Conservation (phyloP, 2,888 invertebrate genomes). For the Leucophenga maculata region DNA sequence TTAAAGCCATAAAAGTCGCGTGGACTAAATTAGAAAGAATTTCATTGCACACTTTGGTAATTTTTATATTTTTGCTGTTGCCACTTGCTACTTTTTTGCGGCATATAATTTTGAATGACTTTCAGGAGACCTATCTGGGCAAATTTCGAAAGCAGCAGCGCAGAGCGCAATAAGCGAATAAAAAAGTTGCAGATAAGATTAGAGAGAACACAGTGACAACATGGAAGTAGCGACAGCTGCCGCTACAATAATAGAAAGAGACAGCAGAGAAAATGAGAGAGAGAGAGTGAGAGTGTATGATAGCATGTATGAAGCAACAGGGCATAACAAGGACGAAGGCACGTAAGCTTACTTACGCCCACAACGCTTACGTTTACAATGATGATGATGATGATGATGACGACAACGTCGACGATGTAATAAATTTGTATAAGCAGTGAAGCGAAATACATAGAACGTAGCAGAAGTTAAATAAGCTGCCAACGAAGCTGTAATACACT, state of each 20-base stretch:
- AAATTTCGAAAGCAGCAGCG: slow-evolving; percentile 29
- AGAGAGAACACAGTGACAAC: slow-evolving; percentile 55
- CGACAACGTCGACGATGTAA: not conserved
- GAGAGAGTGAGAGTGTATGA: not conserved
- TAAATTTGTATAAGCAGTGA: slow-evolving; percentile 13
- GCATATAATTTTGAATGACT: slow-evolving; percentile 64
- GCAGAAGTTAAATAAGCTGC: too few species aligned
- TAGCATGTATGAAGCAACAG: not conserved
- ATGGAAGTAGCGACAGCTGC: slow-evolving; percentile 43
- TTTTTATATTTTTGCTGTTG: slow-evolving; percentile 24
- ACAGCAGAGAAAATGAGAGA: slow-evolving; percentile 40
- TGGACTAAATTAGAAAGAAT: slow-evolving; percentile 61
- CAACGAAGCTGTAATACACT: too few species aligned
- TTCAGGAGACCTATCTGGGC: slow-evolving; percentile 53
- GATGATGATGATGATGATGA: not conserved
- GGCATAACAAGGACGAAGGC: not conserved
- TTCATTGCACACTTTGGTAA: too few species aligned
- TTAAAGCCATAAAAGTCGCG: slow-evolving; percentile 66
- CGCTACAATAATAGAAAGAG: slow-evolving; percentile 25
- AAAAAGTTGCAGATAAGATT: slow-evolving; percentile 59
- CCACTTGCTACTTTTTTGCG: slow-evolving; percentile 9
- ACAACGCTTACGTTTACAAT: not conserved
- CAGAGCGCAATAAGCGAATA: slow-evolving; percentile 35
- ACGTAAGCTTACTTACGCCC: slow-evolving; percentile 6
- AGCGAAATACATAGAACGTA: not conserved